Base-by-base conservation (phyloP, 2,113 vertebrate species). In the Malurus elegans region DNA sequence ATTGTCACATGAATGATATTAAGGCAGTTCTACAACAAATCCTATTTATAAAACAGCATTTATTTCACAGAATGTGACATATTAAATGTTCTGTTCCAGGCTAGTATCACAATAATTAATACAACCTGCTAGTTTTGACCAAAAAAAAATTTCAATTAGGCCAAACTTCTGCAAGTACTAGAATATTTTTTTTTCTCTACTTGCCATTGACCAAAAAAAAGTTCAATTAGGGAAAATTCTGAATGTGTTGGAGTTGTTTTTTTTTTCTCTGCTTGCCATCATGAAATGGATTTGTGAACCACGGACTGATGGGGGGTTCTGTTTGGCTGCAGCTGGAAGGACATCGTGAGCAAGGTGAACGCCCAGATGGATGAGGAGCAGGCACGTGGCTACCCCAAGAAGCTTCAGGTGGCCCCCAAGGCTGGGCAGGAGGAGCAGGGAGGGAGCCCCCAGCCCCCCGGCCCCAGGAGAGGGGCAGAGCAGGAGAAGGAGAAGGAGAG, bases 291-390 rank as follows among this genome's bases (percentile, higher is more conserved):
- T 31, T 58, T 9, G 5, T 48, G 44, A 48, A 66, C 12, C 14
- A 5, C 15, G 4, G 14, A 6, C 62, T 91, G 73, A 91, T 24
- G 5, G 31, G n/a, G 31, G 8, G 4, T 3, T 87, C 32, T 88
- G 13, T 44, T 73, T 44, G 82, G 1, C 24, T 82, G 45, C 84
- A 97, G 96, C 53, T 97, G 96, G 97, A 96, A 97, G 50, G 96
- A 94, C 24, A 85, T 97, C 0, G 91, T 96, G 4, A 91, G 93
- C 65, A 91, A 96, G 62, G 94, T 86, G 79, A 94, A 92, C 2
- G 44, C 75, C 36, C 95, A 66, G 79, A 34, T 78, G 69, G 86
- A 85, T 0, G 90, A 92, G 18, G 79, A 93, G 24, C 92, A 79
- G 50, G 80, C 1, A 0, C 91, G 1, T 1, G 9, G 84, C 31